Evolutionary conservation across 2,888 invertebrate species (phyloP).

Genomic region (Atherix ibis): DNA sequence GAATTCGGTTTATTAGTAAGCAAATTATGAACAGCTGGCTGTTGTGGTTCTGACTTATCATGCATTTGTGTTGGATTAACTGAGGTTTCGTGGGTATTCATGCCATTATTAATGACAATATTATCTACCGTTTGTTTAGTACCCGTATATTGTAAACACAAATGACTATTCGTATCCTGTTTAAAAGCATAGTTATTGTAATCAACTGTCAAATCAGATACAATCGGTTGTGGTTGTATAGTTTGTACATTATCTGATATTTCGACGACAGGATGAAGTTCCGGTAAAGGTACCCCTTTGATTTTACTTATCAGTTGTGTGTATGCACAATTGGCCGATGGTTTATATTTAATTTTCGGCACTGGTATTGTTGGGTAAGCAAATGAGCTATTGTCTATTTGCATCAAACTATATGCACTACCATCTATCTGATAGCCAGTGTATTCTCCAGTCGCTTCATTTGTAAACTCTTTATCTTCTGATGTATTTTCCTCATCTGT

Average conservation of each 20-base stretch:
- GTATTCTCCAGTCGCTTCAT: not conserved
- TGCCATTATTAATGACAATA: no score
- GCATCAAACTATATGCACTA: not conserved
- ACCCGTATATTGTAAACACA: no score
- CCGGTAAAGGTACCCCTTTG: conserved; percentile 43
- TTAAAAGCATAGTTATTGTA: no score
- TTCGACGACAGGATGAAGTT: conserved; percentile 6
- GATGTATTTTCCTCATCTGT: conserved; percentile 20
- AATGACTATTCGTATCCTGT: no score
- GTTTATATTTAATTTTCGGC: conserved; percentile 56
- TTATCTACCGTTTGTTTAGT: no score
- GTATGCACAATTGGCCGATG: conserved; percentile 75
- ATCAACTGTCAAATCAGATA: not conserved
- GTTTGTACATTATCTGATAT: no score
- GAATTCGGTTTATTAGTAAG: not conserved
- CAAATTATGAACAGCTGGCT: not conserved
- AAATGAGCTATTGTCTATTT: conserved; percentile 1
- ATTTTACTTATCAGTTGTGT: conserved; percentile 77
- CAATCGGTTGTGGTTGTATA: not conserved
- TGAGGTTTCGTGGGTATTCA: not conserved
- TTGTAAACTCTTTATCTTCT: conserved; percentile 8
- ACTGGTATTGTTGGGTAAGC: conserved; percentile 25
- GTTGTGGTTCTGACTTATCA: not conserved
- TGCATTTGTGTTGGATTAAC: not conserved
- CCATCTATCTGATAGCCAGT: not conserved